Percentiles rank a stretch among this genome's conserved stretches.
Evolutionary conservation across 2,888 invertebrate genomes (phyloP).

Genomic region (Hirtodrosophila alboralis): DNA sequence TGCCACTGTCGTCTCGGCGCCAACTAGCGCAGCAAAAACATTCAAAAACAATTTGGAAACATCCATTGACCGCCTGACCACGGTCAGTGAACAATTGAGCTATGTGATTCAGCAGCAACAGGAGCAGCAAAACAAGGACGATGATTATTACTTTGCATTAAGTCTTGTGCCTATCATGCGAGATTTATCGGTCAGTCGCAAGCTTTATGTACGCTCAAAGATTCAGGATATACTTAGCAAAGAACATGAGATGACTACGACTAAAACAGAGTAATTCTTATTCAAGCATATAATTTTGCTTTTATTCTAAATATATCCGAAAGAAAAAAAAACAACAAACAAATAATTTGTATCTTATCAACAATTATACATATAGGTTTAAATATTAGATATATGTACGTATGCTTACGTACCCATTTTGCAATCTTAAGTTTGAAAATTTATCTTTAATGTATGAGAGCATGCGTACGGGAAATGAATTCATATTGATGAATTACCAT

Average conservation of each 20-base stretch:
- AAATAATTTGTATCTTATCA: conserved; percentile 19
- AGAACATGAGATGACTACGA: conserved; percentile 50
- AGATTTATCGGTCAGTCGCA: conserved; percentile 61
- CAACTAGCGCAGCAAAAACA: conserved; percentile 56
- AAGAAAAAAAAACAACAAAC: not conserved
- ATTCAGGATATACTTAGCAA: conserved; percentile 67
- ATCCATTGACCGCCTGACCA: conserved; percentile 63
- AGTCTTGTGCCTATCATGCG: conserved; percentile 66
- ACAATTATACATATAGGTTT: conserved; percentile 29
- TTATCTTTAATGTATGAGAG: conserved; percentile 27
- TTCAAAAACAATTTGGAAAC: conserved; percentile 64
- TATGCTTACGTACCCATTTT: conserved; percentile 16
- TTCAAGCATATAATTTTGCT: conserved; percentile 2
- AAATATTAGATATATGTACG: conserved; percentile 28
- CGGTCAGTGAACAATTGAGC: conserved; percentile 62
- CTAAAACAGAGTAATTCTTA: conserved; percentile 42
- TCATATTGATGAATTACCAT: conserved; percentile 27
- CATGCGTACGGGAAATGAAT: conserved; percentile 21
- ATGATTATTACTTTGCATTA: conserved; percentile 68
- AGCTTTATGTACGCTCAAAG: conserved; percentile 64
- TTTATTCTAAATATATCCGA: conserved; percentile 18
- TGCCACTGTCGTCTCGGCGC: conserved; percentile 59
- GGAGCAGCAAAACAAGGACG: conserved; percentile 61
- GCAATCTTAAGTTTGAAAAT: conserved; percentile 21
- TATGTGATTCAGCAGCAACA: conserved; percentile 70